Base-by-base conservation (phyloP, 1,140 invertebrate species). In the Drosophila willistoni region DNA sequence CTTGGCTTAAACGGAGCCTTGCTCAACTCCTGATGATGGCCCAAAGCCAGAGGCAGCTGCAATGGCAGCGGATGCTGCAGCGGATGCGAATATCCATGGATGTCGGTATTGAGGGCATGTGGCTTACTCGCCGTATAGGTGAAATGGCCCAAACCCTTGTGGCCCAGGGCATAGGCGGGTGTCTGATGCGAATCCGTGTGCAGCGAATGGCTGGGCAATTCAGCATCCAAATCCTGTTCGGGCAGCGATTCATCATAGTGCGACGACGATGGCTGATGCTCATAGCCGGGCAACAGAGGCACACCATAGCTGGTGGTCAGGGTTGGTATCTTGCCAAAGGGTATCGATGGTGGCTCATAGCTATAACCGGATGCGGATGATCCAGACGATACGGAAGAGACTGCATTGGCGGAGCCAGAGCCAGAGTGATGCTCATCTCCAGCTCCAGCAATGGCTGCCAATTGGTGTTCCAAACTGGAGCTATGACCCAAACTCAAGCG, bases 61-160 rank as follows among this genome's bases (percentile, higher is more conserved):
- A n/a, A 41, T 10, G 19, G 39, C 14, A 54, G 39, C 54, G 39
- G 25, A 89, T 66, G 39, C 47, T 41, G 36, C 19, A 42, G 1
- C 3, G 14, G 10, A 42, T 22, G 6, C 59, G 47, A 19, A 51
- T 22, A 51, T 22, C 9, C 1, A 51, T 51, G 44, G 19, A 89
- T 64, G 22, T 89, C 84, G 1, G 84, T 89, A 33, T 89, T 75
- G 0, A 91, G 70, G 1, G 80, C 90, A 41, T 84, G 77, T 1
- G 90, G 90, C 54, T 91, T 91, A 57, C 78, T 91, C 33, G 90
- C 71, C 13, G 77, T 90, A 25, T 84, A 91, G 25, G 59, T 79
- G 12, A 91, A 91, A 64, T 91, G 90, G 1, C 90, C 90, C 56
- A 91, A n/a, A 19, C 90, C 90, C 66, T 91, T 91, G 64, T 91